Evolutionary conservation across 2,888 invertebrate species (phyloP).

Genomic region (Drosophila affinis): DNA sequence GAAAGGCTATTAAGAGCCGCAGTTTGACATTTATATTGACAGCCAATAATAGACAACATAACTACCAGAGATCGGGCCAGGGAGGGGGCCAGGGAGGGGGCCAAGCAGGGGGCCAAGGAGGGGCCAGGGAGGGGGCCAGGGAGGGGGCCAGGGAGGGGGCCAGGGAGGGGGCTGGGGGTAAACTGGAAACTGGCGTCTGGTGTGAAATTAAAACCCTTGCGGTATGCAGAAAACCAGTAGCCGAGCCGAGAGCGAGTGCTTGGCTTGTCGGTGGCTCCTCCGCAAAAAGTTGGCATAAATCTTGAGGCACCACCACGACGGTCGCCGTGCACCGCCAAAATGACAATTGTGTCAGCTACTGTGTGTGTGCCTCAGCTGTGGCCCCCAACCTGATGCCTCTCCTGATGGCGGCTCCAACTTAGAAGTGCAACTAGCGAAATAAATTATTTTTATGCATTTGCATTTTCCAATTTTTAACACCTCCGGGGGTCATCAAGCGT

Average conservation of each 20-base stretch:
- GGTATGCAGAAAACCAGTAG: constrained; percentile 69
- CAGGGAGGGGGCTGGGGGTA: too few species aligned
- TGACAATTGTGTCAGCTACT: constrained; percentile 84
- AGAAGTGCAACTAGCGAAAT: constrained; percentile 66
- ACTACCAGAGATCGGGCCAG: constrained; percentile 54
- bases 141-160: constrained; percentile 42
- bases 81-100: constrained; percentile 45
- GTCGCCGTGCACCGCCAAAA: constrained; percentile 60
- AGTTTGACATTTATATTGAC: constrained; percentile 81
- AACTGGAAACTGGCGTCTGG: constrained; percentile 51
- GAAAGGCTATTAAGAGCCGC: constrained; percentile 66
- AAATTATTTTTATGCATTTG: constrained; percentile 82
- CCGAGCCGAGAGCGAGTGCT: constrained; percentile 42
- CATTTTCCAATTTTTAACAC: constrained; percentile 83
- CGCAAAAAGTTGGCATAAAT: constrained; percentile 66
- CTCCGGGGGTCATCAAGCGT: constrained; percentile 81
- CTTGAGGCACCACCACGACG: constrained; percentile 45
- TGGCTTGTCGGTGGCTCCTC: constrained; percentile 26
- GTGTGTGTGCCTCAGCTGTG: constrained; percentile 50
- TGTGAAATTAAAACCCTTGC: constrained; percentile 64
- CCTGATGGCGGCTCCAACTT: constrained; percentile 49
- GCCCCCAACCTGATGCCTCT: constrained; percentile 31
- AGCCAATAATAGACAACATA: constrained; percentile 79
- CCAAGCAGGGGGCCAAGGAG: constrained; percentile 42
- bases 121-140: constrained; percentile 45